Evolutionary conservation across 2,888 invertebrate genomes (phyloP).

Genomic region (Scrobipalpa atriplicella): DNA sequence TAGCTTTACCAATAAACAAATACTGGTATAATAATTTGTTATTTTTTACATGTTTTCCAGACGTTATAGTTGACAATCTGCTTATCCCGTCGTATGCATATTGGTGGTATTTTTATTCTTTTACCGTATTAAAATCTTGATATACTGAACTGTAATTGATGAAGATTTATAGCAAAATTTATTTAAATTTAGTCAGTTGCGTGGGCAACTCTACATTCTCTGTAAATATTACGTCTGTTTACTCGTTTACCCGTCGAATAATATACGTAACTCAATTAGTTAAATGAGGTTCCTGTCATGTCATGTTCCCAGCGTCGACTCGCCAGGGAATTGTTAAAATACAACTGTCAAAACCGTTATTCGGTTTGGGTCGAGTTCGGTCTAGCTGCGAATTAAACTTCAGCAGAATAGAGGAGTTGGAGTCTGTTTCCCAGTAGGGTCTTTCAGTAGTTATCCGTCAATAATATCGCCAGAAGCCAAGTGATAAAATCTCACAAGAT

Average conservation of each 20-base stretch:
- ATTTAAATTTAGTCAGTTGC: background rate
- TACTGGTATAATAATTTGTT: too few relatives aligned
- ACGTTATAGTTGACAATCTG: too few relatives aligned
- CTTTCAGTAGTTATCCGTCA: conserved; percentile 49
- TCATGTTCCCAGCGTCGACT: conserved; percentile 23
- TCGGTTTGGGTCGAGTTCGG: conserved; percentile 14
- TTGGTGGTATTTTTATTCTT: too few relatives aligned
- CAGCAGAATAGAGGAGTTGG: conserved; percentile 13
- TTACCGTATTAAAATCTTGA: too few relatives aligned
- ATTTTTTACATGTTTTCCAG: too few relatives aligned
- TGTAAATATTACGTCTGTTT: background rate
- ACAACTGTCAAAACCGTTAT: conserved; percentile 29
- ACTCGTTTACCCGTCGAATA: conserved; percentile 19
- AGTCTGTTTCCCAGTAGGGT: conserved; percentile 16
- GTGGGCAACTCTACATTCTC: background rate
- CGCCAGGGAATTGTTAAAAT: conserved; percentile 31
- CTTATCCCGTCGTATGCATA: too few relatives aligned
- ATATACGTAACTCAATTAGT: conserved; percentile 27
- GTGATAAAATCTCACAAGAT: conserved; percentile 71
- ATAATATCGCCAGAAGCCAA: conserved; percentile 64
- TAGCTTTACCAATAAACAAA: background rate
- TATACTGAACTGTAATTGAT: too few relatives aligned
- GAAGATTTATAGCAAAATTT: too few relatives aligned
- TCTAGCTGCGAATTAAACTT: conserved; percentile 1
- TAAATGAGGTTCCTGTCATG: conserved; percentile 31